Percentiles rank a stretch among this genome's conserved stretches.
Conservation (phyloP, 1,140 invertebrate species). For the Polyergus mexicanus region DNA sequence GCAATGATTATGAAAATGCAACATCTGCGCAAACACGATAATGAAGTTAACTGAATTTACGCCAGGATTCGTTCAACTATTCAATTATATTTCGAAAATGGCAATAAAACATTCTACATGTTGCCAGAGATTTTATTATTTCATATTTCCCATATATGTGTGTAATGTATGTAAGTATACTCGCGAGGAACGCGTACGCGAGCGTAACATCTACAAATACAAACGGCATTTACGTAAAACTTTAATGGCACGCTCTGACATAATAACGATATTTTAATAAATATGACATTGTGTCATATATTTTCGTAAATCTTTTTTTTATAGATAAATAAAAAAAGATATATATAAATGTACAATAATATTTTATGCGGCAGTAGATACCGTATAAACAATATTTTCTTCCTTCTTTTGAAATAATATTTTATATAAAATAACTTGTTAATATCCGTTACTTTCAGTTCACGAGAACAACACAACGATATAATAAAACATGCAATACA, state of each 20-base stretch:
- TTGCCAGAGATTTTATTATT: not conserved
- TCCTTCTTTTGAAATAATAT: not conserved
- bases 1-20: conserved; percentile 60
- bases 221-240: not conserved
- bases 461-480: not conserved
- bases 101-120: not conserved
- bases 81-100: conserved; percentile 11
- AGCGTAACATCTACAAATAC: not conserved
- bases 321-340: not conserved
- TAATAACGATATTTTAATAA: conserved; percentile 6
- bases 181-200: too few species aligned
- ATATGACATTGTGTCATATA: not conserved
- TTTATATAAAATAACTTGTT: not conserved
- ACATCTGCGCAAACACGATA: conserved; percentile 46
- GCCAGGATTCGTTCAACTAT: not conserved
- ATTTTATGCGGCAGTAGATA: not conserved
- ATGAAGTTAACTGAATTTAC: conserved; percentile 60
- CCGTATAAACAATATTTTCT: not conserved
- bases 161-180: not conserved
- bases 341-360: not conserved
- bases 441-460: not conserved
- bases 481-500: not conserved
- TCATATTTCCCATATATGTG: conserved; percentile 2
- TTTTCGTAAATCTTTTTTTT: not conserved
- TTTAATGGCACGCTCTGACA: not conserved